Evolutionary conservation across 1,140 invertebrate genomes (phyloP).

Genomic region (Wiebesia pumilae): DNA sequence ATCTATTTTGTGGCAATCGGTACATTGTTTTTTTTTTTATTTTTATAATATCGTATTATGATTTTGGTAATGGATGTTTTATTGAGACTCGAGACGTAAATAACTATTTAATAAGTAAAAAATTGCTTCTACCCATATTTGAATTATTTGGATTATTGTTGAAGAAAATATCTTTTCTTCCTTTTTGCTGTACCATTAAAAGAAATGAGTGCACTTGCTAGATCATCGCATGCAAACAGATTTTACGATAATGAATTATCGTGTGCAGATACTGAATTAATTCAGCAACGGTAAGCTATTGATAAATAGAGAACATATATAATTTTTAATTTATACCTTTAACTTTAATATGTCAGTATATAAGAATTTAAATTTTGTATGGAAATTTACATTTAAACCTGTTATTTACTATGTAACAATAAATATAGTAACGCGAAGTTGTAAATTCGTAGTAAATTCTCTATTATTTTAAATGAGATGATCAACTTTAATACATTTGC

Average conservation of each 20-base stretch:
- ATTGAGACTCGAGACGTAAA: constrained; percentile 17
- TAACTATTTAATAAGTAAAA: constrained; percentile 29
- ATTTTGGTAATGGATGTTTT: constrained; percentile 24
- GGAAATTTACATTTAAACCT: not conserved
- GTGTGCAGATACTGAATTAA: not conserved
- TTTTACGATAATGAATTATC: constrained; percentile 9
- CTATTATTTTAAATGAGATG: too few relatives aligned
- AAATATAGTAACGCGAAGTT: too few relatives aligned
- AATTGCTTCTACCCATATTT: constrained; percentile 16
- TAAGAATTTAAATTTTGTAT: too few relatives aligned
- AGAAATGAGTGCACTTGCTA: constrained; percentile 22
- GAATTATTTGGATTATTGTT: not conserved
- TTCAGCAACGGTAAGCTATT: not conserved
- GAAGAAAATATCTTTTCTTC: too few relatives aligned
- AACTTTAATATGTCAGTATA: not conserved
- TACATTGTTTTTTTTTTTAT: constrained; percentile 19
- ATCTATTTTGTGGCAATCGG: not conserved
- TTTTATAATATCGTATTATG: constrained; percentile 26
- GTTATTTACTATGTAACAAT: not conserved
- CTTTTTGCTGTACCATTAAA: not conserved
- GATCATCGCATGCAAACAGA: not conserved
- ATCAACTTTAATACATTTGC: too few relatives aligned
- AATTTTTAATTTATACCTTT: not conserved
- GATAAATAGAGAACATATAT: not conserved
- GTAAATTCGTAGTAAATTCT: too few relatives aligned